Evolutionary conservation across 2,797 vertebrate species (phyloP).

Genomic region (Carapus acus): DNA sequence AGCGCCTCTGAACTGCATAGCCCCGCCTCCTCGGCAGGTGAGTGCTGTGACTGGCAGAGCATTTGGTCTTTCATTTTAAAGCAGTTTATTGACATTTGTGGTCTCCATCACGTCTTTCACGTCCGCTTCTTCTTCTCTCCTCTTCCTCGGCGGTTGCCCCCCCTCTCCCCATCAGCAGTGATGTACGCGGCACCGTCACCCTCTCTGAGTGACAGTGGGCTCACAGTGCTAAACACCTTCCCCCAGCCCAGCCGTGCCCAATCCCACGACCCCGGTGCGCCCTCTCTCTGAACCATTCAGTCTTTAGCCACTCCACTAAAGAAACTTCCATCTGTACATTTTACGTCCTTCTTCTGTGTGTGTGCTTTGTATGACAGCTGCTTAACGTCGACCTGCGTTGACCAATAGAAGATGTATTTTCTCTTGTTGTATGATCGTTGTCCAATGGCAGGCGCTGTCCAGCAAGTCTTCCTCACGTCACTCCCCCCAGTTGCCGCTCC

Average conservation of each 20-base stretch:
- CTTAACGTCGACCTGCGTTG: too few species aligned
- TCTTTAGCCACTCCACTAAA: too few species aligned
- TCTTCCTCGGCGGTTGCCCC: too few species aligned
- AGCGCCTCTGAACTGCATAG: constrained; percentile 83
- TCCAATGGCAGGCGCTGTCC: constrained; percentile 57
- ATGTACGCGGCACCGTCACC: constrained; percentile 85
- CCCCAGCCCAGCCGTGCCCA: constrained; percentile 77
- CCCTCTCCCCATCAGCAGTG: too few species aligned
- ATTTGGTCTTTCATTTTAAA: too few species aligned
- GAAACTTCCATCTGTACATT: too few species aligned
- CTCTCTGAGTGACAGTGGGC: constrained; percentile 78
- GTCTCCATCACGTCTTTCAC: too few species aligned
- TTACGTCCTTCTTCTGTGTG: too few species aligned
- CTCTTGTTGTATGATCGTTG: background rate
- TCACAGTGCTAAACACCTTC: constrained; percentile 89
- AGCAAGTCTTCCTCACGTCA: constrained; percentile 88
- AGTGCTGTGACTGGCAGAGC: background rate
- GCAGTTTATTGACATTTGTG: too few species aligned
- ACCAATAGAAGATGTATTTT: too few species aligned
- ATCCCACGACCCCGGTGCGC: constrained; percentile 84
- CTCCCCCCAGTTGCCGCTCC: constrained; percentile 82
- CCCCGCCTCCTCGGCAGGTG: constrained; percentile 82
- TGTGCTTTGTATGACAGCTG: too few species aligned
- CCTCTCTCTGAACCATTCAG: too few species aligned
- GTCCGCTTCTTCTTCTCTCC: constrained; percentile 80